Evolutionary conservation across 2,888 invertebrate genomes (phyloP), one percentile per base, ranked within the genome.

Genomic region (Vesta saturnalis): DNA sequence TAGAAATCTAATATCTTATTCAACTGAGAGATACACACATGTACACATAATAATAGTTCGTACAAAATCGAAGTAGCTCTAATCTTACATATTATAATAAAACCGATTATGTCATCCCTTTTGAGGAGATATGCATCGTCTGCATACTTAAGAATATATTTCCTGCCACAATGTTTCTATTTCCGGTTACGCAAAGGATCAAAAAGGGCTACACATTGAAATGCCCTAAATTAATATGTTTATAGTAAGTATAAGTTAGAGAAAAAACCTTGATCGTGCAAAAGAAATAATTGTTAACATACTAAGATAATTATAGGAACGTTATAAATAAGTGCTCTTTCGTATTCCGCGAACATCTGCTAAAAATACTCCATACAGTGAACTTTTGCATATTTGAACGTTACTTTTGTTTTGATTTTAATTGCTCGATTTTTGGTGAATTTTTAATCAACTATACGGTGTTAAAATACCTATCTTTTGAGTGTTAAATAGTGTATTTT

Each of bases 141-240:
- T 73, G 69, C 71, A 62, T 70, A 69, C 69, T 71, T 74, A 75
- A 75, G 70, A 74, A 74, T 72, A 69, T 64, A 72, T 69, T 74
- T 75, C 75, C 75, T 72, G 71, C 72, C 69, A 67, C 70, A 70
- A 72, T 70, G 69, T 70, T 65, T 66, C 64, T 64, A 68, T 60
- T 74, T 75, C 74, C 73, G 73, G 64, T 71, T 64, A 23, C 60
- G 64, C 58, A 60, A 64, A 47, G 60, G 54, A 39, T 59, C 49
- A 15, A 54, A 23, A 63, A 54, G 60, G 64, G 70, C 56, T 43
- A 67, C 57, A 43, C 43, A 23, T 35, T 23, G 6, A 59, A 59
- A 62, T 58, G 14, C 30, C 43, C 56, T 35, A 56, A 56, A 56
- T 56, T 63, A 46, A 47, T 62, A 39, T 23, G 12, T 14, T 47